Base-by-base conservation (phyloP, 2,888 invertebrate genomes). In the Cheilosia urbana region DNA sequence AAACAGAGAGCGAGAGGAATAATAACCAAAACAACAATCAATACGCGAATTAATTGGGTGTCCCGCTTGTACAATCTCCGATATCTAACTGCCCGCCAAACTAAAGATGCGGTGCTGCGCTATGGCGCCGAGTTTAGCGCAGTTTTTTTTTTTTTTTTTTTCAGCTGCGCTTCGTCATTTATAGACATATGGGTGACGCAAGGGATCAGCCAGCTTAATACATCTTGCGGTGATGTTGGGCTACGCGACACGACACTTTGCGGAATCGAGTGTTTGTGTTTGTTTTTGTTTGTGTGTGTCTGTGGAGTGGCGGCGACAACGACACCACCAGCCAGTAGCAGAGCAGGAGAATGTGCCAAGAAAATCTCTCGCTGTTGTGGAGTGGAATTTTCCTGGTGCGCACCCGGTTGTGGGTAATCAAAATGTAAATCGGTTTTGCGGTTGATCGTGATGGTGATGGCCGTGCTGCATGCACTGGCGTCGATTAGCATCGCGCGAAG, bases 341-440 rank as follows among this genome's bases (percentile, higher is more conserved):
- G 27, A 27, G 27, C 6, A 5, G 27, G 30, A 30, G 53, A 60
- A 24, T 49, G 37, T 71, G 63, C 34, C 27, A 21, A 37, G 42
- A 63, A 62, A 73, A 62, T 19, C 47, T 27, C 73, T 75, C 37
- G 47, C 19, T 17, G 21, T 63, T 24, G 60, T 53, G 45, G 45
- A 53, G 62, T 63, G 72, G 72, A 73, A 73, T 63, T 73, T 73
- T 62, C 53, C 72, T 24, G 21, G 62, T 30, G 42, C 72, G 27
- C 27, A 49, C 37, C 37, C 62, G 13, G 51, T 53, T 47, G 30
- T 19, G 55, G 62, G 34, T 62, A 63, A 57, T 69, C 58, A 73
- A 68, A 73, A 79, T 63, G 62, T 68, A 68, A 83, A 83, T 83
- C 72, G 47, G 17, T 79, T 34, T 78, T 57, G 62, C 37, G 55